Evolutionary conservation across 2,797 vertebrate genomes (phyloP).

Genomic region (Pagetopsis macropterus): DNA sequence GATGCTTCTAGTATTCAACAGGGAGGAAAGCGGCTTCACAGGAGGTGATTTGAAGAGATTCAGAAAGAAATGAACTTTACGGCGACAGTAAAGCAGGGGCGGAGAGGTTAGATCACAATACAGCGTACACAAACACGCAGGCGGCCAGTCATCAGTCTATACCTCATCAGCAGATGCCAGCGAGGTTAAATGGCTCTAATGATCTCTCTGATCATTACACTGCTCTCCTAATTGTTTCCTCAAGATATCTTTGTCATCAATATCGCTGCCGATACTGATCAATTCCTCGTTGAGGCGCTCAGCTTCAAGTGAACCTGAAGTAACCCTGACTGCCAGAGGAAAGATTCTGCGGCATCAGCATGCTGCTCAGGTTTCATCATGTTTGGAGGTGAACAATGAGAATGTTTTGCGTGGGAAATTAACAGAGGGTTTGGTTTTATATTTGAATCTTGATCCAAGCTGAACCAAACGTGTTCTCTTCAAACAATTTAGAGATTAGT

Average conservation of each 20-base stretch:
- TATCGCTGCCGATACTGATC: conserved; percentile 61
- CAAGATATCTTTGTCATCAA: conserved; percentile 62
- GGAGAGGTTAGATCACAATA: neutral
- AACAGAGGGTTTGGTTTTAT: neutral
- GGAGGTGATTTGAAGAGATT: neutral
- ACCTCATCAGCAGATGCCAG: conserved; percentile 50
- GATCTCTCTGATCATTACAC: conserved; percentile 59
- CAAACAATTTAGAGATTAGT: too few relatives aligned
- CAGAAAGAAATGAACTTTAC: neutral
- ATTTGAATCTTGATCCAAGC: neutral
- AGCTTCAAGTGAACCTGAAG: conserved; percentile 31
- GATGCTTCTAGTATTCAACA: neutral
- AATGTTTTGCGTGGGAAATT: neutral
- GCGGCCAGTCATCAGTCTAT: conserved; percentile 14
- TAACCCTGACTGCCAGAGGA: neutral
- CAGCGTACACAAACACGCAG: neutral
- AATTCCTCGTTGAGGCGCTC: conserved; percentile 19
- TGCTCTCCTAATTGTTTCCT: conserved; percentile 71
- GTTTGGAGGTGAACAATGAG: neutral
- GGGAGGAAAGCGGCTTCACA: neutral
- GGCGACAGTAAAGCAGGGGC: neutral
- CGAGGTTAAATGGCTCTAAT: conserved; percentile 64
- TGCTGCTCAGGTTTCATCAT: neutral
- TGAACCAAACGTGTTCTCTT: neutral
- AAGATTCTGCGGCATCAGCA: conserved; percentile 1